Base-by-base conservation (phyloP, 2,888 invertebrate species). In the Plemyria rubiginata region DNA sequence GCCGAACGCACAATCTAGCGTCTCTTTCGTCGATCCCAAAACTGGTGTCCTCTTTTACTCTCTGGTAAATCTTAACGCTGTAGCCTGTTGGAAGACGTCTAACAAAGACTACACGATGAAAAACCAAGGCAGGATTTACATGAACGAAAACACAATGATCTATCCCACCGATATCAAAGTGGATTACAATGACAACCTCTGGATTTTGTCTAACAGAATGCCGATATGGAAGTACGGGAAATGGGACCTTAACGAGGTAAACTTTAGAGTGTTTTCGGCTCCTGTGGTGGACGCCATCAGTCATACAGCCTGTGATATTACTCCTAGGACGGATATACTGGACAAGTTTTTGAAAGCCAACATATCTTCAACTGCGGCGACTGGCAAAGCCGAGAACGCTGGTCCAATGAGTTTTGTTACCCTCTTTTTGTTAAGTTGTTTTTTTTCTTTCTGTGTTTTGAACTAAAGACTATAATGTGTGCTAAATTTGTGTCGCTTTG, bases 161-260 rank as follows among this genome's bases (percentile, higher is more conserved):
- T 96, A 96, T 74, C 96, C 96, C 2, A 96, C 96, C 54, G 96
- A 96, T 70, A 93, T 97, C 1, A 96, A 96, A 84, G 96, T 96
- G 0, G 96, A 96, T 69, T 93, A 93, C 29, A 93, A 95, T 7
- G 94, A 95, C 12, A 95, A 94, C 45, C 80, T 96, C 0, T 96
- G 96, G 96, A 95, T 96, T 2, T 80, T 96, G 0, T 96, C 96
- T 0, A 96, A 96, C 79, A 94, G 94, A 62, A 84, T 96, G 74
- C 96, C 96, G 0, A 88, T 94, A 54, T 96, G 95, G 86, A 95
- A 96, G 94, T 96, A 96, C 72, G 92, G 92, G 0, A 91, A 93
- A 61, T 80, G 96, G 65, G 92, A 96, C 76, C 81, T 89, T 0
- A 91, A 92, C 0, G 95, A 95, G 15, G 93, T 95, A 0, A 96